Evolutionary conservation across 2,888 invertebrate genomes (phyloP).

Genomic region (Chromoteleia sp.): DNA sequence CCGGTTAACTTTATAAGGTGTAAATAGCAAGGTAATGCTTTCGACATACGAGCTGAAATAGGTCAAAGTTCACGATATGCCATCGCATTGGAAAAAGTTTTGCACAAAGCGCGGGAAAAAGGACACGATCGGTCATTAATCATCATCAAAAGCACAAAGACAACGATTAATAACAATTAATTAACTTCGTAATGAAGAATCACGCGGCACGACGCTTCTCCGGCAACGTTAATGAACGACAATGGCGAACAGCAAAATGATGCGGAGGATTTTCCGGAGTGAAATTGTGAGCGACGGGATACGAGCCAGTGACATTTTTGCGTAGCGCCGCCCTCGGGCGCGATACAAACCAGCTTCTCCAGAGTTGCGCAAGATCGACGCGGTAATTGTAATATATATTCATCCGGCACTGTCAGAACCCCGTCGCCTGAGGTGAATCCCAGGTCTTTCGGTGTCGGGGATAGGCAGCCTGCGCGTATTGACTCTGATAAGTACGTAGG

Average conservation of each 20-base stretch:
- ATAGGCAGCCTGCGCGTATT: slow-evolving; percentile 62
- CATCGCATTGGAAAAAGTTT: slow-evolving; percentile 9
- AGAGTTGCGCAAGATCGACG: slow-evolving; percentile 60
- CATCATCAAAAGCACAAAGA: slow-evolving; percentile 58
- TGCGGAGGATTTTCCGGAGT: slow-evolving; percentile 51
- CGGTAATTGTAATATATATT: slow-evolving; percentile 73
- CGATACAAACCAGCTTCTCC: slow-evolving; percentile 17
- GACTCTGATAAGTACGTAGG: slow-evolving; percentile 74
- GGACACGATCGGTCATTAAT: slow-evolving; percentile 43
- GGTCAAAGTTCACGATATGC: slow-evolving; percentile 39
- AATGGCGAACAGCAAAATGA: slow-evolving; percentile 46
- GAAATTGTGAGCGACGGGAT: slow-evolving; percentile 34
- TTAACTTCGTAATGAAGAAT: slow-evolving; percentile 57
- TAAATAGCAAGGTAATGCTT: slow-evolving; percentile 31
- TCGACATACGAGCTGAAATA: slow-evolving; percentile 18
- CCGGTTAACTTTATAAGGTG: neutral
- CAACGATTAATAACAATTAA: slow-evolving; percentile 65
- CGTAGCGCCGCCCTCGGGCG: slow-evolving; percentile 35
- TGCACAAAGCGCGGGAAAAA: slow-evolving; percentile 23
- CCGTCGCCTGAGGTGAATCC: slow-evolving; percentile 59
- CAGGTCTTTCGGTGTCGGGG: slow-evolving; percentile 54
- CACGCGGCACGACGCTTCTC: slow-evolving; percentile 38
- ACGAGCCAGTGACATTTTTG: slow-evolving; percentile 51
- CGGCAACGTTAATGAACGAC: slow-evolving; percentile 54
- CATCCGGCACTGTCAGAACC: slow-evolving; percentile 64